Conservation (phyloP, 1,140 invertebrate genomes). For the Tetraneura akinire region DNA sequence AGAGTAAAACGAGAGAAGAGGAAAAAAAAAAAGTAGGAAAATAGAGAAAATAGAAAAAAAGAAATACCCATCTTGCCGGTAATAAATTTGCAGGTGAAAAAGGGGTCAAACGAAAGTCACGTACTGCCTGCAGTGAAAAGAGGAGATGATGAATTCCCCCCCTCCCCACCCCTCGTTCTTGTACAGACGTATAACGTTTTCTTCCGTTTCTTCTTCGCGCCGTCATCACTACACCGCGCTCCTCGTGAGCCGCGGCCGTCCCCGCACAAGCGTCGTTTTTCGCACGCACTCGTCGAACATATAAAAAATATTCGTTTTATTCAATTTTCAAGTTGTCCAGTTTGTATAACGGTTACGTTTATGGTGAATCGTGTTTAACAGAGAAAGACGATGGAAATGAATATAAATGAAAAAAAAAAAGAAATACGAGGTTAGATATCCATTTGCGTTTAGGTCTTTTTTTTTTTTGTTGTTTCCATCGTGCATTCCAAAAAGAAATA, state of each 20-base stretch:
- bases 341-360: background rate
- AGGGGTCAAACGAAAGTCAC: conserved; percentile 32
- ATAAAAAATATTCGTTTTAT: conserved; percentile 44
- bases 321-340: conserved; percentile 10
- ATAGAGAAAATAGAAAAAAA: conserved; percentile 21
- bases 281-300: conserved; percentile 36
- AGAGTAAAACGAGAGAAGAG: background rate
- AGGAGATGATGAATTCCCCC: conserved; percentile 37
- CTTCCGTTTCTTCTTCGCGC: too few relatives aligned
- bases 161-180: too few relatives aligned
- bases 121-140: conserved; percentile 31
- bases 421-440: too few relatives aligned
- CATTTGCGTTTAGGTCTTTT: too few relatives aligned
- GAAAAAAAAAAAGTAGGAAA: background rate
- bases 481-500: background rate
- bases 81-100: conserved; percentile 48
- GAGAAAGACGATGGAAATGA: background rate
- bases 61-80: conserved; percentile 22
- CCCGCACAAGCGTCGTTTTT: background rate
- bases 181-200: conserved; percentile 27
- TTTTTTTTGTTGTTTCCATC: background rate
- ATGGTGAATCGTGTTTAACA: background rate
- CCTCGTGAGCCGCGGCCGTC: background rate
- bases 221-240: background rate
- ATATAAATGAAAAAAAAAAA: too few relatives aligned